Evolutionary conservation across 2,113 vertebrate genomes (phyloP).

Genomic region (Gallinago jamesoni): DNA sequence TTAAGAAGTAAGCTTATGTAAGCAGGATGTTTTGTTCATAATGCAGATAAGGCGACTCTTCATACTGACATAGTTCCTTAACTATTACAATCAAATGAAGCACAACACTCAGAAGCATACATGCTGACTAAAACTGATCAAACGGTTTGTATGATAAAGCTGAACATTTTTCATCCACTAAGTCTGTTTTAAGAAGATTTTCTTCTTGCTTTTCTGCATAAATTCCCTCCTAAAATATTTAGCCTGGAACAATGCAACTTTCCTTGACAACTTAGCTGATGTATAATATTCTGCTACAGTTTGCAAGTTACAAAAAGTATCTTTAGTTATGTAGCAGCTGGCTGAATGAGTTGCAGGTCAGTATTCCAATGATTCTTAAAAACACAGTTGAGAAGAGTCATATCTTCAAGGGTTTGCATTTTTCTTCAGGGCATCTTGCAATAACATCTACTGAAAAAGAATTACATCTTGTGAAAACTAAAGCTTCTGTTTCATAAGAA

Average conservation of each 20-base stretch:
- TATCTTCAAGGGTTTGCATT: neutral
- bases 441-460: neutral
- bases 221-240: constrained; percentile 54
- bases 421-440: constrained; percentile 3
- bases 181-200: neutral
- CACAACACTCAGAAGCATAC: neutral
- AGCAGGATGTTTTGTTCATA: neutral
- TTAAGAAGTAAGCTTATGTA: neutral
- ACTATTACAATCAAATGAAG: neutral
- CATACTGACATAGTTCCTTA: neutral
- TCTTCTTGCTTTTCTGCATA: constrained; percentile 32
- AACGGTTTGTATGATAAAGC: neutral
- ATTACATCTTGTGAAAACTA: neutral
- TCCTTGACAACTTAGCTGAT: neutral
- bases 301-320: neutral
- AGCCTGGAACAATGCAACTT: constrained; percentile 29
- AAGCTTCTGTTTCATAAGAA: neutral
- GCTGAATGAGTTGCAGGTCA: neutral
- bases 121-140: neutral
- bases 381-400: neutral
- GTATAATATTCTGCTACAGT: neutral
- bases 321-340: constrained; percentile 7
- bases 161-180: neutral
- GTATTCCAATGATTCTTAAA: neutral
- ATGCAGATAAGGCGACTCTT: neutral